phyloP scores from a whole-genome alignment of 2,888 invertebrate species.

The Teleiodes luculella region DNA sequence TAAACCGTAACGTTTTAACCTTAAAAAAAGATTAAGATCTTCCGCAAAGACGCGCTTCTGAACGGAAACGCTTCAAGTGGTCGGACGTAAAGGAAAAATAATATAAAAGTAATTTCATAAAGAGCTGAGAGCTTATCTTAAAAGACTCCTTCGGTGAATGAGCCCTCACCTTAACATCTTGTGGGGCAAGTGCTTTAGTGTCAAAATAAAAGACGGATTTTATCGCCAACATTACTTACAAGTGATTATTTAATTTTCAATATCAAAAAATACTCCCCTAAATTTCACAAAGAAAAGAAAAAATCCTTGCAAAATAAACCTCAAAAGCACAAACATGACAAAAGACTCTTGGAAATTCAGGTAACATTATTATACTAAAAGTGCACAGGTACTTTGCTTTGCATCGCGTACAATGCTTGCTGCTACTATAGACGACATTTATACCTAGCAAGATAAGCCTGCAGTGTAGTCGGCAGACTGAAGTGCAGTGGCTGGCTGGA shows the following conservation, averaged over 20 bases:
- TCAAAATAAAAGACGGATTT: slow-evolving; percentile 9
- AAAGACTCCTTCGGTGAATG: slow-evolving; percentile 35
- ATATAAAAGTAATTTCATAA: slow-evolving; percentile 36
- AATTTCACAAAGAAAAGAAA: not conserved
- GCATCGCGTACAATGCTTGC: slow-evolving; percentile 53
- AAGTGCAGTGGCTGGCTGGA: slow-evolving; percentile 52
- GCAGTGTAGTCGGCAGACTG: slow-evolving; percentile 58
- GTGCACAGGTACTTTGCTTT: slow-evolving; percentile 42
- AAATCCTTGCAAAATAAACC: not conserved
- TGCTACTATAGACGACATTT: slow-evolving; percentile 33
- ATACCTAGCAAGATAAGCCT: slow-evolving; percentile 44
- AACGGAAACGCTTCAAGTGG: slow-evolving; percentile 24
- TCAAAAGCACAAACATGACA: slow-evolving; percentile 10
- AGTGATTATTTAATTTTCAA: not conserved
- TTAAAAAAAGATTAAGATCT: slow-evolving; percentile 28
- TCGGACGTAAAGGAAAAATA: slow-evolving; percentile 21
- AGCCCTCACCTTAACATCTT: slow-evolving; percentile 29
- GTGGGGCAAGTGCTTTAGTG: slow-evolving; percentile 13
- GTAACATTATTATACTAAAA: slow-evolving; percentile 52
- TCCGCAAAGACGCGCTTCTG: slow-evolving; percentile 22
- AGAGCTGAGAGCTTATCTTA: slow-evolving; percentile 34
- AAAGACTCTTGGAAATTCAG: slow-evolving; percentile 49
- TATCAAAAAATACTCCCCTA: not conserved
- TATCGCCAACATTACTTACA: not conserved
- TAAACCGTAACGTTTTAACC: not conserved